Conservation (phyloP, 1,140 invertebrate species). For the Drosophila aff. region DNA sequence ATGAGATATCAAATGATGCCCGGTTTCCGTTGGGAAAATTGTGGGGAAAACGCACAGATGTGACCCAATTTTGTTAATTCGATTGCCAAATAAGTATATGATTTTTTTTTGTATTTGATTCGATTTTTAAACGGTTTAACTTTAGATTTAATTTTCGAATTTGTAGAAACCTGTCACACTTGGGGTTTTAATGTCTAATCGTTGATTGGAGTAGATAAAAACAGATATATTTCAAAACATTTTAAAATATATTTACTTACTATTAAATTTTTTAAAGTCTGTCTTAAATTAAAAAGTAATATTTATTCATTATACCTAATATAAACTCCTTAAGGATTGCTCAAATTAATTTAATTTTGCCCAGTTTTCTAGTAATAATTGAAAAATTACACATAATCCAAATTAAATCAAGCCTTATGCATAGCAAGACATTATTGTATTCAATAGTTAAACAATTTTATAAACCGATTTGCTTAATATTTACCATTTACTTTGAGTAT, state of each 20-base stretch:
- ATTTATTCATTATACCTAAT: too few species aligned
- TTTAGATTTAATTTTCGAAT: background rate
- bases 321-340: background rate
- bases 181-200: background rate
- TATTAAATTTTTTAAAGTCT: too few species aligned
- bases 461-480: background rate
- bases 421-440: background rate
- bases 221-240: background rate
- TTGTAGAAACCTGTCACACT: background rate
- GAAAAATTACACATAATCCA: too few species aligned
- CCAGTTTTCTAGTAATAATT: too few species aligned
- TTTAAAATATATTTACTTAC: background rate
- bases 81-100: background rate
- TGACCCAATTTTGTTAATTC: constrained; percentile 16
- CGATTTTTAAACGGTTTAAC: background rate
- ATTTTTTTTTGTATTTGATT: background rate
- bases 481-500: background rate
- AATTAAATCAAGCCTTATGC: too few species aligned
- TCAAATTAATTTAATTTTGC: background rate
- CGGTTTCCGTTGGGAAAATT: constrained; percentile 13
- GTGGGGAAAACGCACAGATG: constrained; percentile 1
- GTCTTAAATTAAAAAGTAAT: background rate
- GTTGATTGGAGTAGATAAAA: background rate
- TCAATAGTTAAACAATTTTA: background rate
- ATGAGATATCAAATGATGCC: constrained; percentile 10